phyloP scores from a whole-genome alignment of 2,113 vertebrate genomes.

The Saguinus imperator region DNA sequence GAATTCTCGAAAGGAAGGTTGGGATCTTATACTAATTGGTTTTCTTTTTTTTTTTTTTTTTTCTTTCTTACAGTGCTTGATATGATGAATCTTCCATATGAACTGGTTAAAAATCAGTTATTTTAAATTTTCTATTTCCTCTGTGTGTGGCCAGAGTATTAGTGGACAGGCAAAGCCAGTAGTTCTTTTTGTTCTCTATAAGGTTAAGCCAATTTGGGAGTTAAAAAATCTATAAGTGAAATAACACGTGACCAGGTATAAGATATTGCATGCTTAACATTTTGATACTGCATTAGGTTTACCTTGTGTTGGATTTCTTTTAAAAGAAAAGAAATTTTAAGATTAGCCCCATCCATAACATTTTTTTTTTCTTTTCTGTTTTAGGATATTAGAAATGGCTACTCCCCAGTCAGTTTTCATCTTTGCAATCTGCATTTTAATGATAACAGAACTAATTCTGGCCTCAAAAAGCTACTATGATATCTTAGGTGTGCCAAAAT shows the following conservation, averaged over 20 bases:
- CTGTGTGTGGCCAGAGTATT: not conserved
- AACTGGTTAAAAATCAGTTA: not conserved
- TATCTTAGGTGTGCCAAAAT: constrained; percentile 94
- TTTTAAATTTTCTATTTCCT: not conserved
- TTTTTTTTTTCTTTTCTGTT: constrained; percentile 57
- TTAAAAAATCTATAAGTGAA: not conserved
- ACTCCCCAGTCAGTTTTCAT: constrained; percentile 90
- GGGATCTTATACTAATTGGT: not conserved
- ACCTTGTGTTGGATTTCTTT: not conserved
- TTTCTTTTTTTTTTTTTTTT: not conserved
- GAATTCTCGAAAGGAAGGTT: not conserved
- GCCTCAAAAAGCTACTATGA: constrained; percentile 96
- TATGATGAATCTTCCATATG: not conserved
- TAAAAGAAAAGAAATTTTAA: not conserved
- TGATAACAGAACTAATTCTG: constrained; percentile 96
- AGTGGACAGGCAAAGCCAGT: not conserved
- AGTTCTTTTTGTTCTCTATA: not conserved
- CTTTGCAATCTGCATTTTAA: constrained; percentile 92
- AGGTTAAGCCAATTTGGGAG: not conserved
- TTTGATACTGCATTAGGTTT: not conserved
- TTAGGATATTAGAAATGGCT: constrained; percentile 88
- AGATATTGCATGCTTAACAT: not conserved
- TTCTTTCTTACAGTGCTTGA: not conserved
- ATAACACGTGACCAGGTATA: not conserved
- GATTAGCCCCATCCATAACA: not conserved